phyloP scores from a whole-genome alignment of 2,888 invertebrate species.

The Nezara viridula region DNA sequence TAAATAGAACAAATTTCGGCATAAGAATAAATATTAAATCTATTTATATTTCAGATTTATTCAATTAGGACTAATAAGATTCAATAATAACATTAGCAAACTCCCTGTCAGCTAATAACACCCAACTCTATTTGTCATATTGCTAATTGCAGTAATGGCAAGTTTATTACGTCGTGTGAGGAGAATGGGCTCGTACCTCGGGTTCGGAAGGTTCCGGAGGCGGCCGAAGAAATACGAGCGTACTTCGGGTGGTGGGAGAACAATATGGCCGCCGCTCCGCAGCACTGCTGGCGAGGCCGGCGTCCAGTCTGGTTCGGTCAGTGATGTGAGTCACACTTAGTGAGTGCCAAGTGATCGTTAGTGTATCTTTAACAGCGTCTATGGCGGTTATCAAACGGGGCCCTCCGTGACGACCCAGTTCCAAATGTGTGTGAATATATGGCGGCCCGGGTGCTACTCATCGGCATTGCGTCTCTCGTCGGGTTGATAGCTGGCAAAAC shows the following conservation, averaged over 20 bases:
- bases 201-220: background rate
- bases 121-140: conserved; percentile 14
- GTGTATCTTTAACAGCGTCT: conserved; percentile 55
- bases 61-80: background rate
- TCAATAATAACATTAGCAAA: background rate
- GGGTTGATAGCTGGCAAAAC: conserved; percentile 68
- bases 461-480: conserved; percentile 76
- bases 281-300: conserved; percentile 40
- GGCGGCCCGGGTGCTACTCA: conserved; percentile 84
- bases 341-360: conserved; percentile 44
- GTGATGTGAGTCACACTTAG: conserved; percentile 25
- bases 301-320: conserved; percentile 42
- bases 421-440: conserved; percentile 83
- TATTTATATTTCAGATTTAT: background rate
- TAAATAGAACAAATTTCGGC: too few relatives aligned
- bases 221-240: background rate
- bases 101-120: background rate
- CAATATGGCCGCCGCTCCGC: conserved; percentile 37
- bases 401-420: conserved; percentile 69
- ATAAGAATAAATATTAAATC: background rate
- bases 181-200: background rate
- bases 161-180: background rate
- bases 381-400: conserved; percentile 67
- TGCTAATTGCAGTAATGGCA: conserved; percentile 28
- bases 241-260: conserved; percentile 55